phyloP scores from a whole-genome alignment of 2,113 vertebrate genomes.

The Bubo blakistoni region DNA sequence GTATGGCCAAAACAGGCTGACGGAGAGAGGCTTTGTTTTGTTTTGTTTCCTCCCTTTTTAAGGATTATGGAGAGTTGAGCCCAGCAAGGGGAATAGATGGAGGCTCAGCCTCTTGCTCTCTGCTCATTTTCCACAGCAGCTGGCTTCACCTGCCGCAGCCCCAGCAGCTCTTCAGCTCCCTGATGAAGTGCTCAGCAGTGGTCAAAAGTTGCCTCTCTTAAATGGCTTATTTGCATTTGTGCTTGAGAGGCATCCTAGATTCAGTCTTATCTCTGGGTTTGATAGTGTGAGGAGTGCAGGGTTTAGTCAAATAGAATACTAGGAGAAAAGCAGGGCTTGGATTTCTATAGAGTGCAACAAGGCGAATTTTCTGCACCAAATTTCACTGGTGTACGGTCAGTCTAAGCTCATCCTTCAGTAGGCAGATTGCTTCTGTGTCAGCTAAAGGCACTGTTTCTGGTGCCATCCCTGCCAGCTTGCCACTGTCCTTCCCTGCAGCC shows the following conservation, averaged over 20 bases:
- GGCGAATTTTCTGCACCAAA: background rate
- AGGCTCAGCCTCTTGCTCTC: background rate
- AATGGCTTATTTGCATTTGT: background rate
- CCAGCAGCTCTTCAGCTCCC: background rate
- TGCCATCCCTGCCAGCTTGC: background rate
- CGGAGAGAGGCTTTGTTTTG: constrained; percentile 25
- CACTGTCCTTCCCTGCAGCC: background rate
- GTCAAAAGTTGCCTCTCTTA: background rate
- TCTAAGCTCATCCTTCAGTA: background rate
- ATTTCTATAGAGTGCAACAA: background rate
- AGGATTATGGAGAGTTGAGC: constrained; percentile 53
- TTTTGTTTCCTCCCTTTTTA: constrained; percentile 52
- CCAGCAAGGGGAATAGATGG: constrained; percentile 10
- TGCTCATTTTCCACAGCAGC: constrained; percentile 14
- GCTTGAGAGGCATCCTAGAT: background rate
- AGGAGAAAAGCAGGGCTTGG: background rate
- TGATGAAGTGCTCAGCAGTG: background rate
- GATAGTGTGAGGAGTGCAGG: fast-evolving
- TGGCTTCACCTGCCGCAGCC: background rate
- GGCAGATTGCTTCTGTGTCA: background rate
- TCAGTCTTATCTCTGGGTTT: background rate
- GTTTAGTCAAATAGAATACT: background rate
- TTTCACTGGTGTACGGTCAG: background rate
- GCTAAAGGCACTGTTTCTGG: background rate
- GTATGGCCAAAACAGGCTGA: constrained; percentile 55